Evolutionary conservation across 1,140 invertebrate species (phyloP).

Genomic region (Apis cerana): DNA sequence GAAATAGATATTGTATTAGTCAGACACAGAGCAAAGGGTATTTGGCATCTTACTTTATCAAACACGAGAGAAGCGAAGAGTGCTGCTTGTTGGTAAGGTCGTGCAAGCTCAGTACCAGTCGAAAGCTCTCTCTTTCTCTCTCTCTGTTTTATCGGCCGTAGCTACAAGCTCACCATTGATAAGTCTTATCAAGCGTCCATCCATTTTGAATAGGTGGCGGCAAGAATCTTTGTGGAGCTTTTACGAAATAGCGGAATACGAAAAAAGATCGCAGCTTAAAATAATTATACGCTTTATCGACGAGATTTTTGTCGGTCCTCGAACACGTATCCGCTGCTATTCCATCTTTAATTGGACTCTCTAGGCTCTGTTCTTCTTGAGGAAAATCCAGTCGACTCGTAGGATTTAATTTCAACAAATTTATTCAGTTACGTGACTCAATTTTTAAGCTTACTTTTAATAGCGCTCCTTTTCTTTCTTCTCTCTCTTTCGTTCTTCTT

Average conservation of each 20-base stretch:
- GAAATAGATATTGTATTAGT: neutral
- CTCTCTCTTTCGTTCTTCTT: neutral
- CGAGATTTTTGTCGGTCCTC: slow-evolving; percentile 25
- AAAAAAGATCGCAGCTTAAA: slow-evolving; percentile 11
- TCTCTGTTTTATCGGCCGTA: slow-evolving; percentile 31
- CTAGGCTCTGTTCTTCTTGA: neutral
- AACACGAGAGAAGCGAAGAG: neutral
- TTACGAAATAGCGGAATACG: neutral
- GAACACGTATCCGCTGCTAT: slow-evolving; percentile 42
- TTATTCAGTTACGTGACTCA: slow-evolving; percentile 42
- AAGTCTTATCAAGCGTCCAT: too few relatives aligned
- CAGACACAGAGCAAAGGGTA: neutral
- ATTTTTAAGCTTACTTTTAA: neutral
- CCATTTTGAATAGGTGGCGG: slow-evolving; percentile 13
- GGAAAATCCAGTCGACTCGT: neutral
- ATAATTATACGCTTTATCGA: slow-evolving; percentile 41
- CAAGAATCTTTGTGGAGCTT: neutral
- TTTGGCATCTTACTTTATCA: neutral
- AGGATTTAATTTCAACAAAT: slow-evolving; percentile 35
- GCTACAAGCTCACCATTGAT: neutral
- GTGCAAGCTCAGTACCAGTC: slow-evolving; percentile 17
- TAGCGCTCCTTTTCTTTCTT: neutral
- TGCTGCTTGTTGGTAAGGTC: slow-evolving; percentile 30
- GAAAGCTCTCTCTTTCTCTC: neutral
- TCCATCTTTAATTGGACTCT: slow-evolving; percentile 45